Conservation (phyloP, 2,113 vertebrate genomes). For the Antigone vipio region DNA sequence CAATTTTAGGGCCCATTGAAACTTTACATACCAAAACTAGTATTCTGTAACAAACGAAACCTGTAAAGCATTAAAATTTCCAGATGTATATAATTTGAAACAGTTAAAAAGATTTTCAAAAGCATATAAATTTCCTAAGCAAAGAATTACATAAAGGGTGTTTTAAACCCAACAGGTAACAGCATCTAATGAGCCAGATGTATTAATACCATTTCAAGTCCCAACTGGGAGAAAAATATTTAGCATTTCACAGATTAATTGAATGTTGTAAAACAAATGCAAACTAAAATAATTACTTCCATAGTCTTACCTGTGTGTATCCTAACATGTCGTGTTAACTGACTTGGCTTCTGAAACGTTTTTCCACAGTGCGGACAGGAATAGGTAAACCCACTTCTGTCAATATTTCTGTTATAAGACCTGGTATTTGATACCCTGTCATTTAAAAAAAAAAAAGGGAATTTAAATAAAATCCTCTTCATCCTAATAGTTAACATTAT, state of each 20-base stretch:
- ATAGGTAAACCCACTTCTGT: constrained; percentile 94
- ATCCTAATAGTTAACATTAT: background rate
- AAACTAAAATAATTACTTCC: background rate
- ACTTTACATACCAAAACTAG: background rate
- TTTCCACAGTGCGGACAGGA: constrained; percentile 96
- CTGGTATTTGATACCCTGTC: constrained; percentile 85
- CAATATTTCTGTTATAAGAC: constrained; percentile 94
- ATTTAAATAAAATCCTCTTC: background rate
- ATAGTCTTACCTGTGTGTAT: constrained; percentile 91
- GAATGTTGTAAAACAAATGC: background rate
- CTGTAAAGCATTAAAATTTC: background rate
- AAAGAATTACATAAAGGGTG: background rate
- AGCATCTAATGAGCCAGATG: background rate
- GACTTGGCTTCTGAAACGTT: constrained; percentile 96
- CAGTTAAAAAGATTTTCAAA: background rate
- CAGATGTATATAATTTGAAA: background rate
- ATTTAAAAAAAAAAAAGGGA: background rate
- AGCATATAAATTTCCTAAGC: background rate
- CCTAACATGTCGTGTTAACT: constrained; percentile 91
- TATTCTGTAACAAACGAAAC: background rate
- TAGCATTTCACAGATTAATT: background rate
- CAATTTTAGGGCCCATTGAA: background rate
- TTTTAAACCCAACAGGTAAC: background rate
- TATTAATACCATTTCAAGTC: background rate
- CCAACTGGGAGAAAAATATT: background rate